Conservation (phyloP, 2,113 vertebrate species). For the Calonectris borealis region DNA sequence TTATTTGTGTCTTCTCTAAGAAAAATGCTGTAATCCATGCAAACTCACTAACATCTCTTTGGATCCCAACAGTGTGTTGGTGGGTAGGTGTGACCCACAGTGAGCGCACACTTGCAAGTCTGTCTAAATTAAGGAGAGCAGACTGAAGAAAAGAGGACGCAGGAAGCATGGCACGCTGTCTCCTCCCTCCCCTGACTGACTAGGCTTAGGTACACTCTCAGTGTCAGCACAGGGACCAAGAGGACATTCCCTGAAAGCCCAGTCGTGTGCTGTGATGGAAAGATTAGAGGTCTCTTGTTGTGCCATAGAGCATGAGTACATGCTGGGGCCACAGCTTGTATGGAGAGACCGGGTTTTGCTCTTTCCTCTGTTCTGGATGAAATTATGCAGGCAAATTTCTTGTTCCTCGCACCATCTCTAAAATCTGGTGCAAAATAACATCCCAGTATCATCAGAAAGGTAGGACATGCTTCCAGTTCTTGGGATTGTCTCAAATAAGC, state of each 20-base stretch:
- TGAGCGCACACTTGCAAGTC: neutral
- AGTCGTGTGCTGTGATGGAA: neutral
- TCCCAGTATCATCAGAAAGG: neutral
- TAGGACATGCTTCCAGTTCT: neutral
- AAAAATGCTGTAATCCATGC: neutral
- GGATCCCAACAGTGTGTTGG: neutral
- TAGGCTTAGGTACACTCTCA: neutral
- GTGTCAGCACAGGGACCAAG: neutral
- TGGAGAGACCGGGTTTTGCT: neutral
- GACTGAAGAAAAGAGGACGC: neutral
- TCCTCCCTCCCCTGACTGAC: neutral
- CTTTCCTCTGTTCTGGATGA: neutral
- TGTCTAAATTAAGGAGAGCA: neutral
- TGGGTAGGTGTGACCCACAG: neutral
- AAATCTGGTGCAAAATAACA: neutral
- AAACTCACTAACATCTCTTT: neutral
- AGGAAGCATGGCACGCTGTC: neutral
- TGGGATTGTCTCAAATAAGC: neutral
- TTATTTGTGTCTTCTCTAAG: neutral
- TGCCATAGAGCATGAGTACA: neutral
- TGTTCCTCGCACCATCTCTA: neutral
- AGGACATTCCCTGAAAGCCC: neutral
- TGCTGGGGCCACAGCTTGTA: neutral
- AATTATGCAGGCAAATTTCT: neutral
- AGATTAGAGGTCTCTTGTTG: neutral